phyloP scores from a whole-genome alignment of 2,113 vertebrate species.

The Aix galericulata region DNA sequence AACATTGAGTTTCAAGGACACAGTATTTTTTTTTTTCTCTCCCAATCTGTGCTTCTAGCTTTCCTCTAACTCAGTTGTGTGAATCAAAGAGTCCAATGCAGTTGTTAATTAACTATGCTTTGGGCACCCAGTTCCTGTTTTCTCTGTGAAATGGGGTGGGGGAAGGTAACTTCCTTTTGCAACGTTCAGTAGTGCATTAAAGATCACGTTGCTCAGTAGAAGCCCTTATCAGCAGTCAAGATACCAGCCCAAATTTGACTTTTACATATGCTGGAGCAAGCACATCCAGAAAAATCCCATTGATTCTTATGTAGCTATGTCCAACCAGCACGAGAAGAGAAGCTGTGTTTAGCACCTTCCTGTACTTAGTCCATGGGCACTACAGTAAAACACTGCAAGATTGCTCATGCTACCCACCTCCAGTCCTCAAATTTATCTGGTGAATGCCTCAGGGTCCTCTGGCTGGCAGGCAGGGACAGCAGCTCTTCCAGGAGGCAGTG shows the following conservation, averaged over 20 bases:
- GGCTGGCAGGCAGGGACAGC: background rate
- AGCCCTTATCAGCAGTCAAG: conserved; percentile 18
- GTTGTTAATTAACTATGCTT: conserved; percentile 77
- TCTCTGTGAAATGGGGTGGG: conserved; percentile 17
- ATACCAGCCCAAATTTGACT: background rate
- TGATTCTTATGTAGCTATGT: background rate
- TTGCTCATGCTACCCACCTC: background rate
- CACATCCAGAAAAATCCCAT: background rate
- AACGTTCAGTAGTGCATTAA: conserved; percentile 34
- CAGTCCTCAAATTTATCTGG: background rate
- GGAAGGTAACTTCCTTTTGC: conserved; percentile 62
- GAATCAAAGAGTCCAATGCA: conserved; percentile 64
- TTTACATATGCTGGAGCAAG: background rate
- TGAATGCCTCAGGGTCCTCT: background rate
- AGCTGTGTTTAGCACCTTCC: fast-evolving
- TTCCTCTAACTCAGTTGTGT: conserved; percentile 31
- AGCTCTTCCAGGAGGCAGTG: background rate
- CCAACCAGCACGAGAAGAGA: background rate
- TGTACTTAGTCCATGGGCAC: background rate
- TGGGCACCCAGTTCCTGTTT: conserved; percentile 75
- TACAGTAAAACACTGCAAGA: background rate
- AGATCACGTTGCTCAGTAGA: background rate
- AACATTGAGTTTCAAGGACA: conserved; percentile 48
- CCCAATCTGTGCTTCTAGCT: conserved; percentile 73
- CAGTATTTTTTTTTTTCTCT: conserved; percentile 50